Evolutionary conservation across 2,113 vertebrate genomes (phyloP).

Genomic region (Struthidea cinerea): DNA sequence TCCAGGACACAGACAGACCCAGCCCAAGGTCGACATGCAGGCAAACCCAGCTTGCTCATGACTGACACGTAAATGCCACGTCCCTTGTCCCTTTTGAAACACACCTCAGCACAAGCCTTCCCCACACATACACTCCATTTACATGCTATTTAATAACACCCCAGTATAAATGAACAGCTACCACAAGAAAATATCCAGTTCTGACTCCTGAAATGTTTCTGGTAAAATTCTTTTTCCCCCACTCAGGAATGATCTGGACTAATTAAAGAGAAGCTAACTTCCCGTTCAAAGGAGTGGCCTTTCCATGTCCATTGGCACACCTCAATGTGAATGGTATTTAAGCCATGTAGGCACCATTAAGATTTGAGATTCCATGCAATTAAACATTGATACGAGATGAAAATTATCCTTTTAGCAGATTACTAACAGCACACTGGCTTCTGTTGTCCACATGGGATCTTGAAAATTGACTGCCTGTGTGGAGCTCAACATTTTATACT

Average conservation of each 20-base stretch:
- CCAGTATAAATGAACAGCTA: neutral
- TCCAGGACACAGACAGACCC: neutral
- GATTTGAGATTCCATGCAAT: conserved; percentile 33
- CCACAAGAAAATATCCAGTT: neutral
- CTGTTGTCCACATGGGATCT: conserved; percentile 23
- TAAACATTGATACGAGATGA: conserved; percentile 24
- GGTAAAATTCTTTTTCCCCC: neutral
- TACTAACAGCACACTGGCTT: conserved; percentile 49
- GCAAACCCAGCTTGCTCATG: neutral
- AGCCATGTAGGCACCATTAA: neutral
- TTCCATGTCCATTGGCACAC: neutral
- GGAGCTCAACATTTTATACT: conserved; percentile 31
- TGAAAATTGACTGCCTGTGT: conserved; percentile 20
- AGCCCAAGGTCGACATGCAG: neutral
- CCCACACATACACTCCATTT: neutral
- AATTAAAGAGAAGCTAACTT: neutral
- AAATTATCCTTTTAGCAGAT: conserved; percentile 47
- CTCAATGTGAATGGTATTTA: neutral
- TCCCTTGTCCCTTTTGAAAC: neutral
- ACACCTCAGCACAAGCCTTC: neutral
- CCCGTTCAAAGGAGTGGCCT: neutral
- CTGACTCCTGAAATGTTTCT: neutral
- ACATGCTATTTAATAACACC: neutral
- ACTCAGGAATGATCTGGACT: neutral
- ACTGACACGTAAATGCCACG: accelerated